phyloP scores from a whole-genome alignment of 1,140 invertebrate genomes.

The Scaptomyza pallida region DNA sequence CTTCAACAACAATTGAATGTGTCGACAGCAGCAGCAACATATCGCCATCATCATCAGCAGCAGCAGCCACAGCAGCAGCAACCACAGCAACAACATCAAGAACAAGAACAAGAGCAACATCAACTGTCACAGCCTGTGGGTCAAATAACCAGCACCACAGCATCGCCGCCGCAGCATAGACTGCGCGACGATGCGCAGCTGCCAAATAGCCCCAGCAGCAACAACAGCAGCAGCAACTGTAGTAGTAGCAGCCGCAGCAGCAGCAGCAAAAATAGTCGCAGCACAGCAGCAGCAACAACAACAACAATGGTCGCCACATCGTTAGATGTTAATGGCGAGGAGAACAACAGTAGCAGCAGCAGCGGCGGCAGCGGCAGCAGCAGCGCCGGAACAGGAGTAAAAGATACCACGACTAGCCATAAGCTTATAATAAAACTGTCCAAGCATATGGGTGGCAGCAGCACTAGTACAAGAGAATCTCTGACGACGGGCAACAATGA shows the following conservation, averaged over 20 bases:
- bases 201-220: conserved; percentile 33
- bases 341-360: conserved; percentile 37
- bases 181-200: conserved; percentile 55
- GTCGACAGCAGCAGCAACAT: conserved; percentile 40
- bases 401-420: conserved; percentile 34
- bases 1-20: conserved; percentile 61
- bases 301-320: conserved; percentile 64
- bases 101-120: conserved; percentile 27
- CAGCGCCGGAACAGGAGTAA: neutral
- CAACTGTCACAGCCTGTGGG: conserved; percentile 42
- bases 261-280: conserved; percentile 31
- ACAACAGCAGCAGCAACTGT: conserved; percentile 28
- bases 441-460: conserved; percentile 50
- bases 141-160: conserved; percentile 76
- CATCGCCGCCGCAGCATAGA: conserved; percentile 68
- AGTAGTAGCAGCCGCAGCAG: conserved; percentile 30
- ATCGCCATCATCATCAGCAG: conserved; percentile 26
- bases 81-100: conserved; percentile 31
- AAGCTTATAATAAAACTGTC: conserved; percentile 78
- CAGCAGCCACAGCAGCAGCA: conserved; percentile 44
- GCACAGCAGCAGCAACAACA: conserved; percentile 22
- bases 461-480: conserved; percentile 62
- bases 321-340: conserved; percentile 61
- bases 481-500: conserved; percentile 44
- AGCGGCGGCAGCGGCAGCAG: conserved; percentile 19